Percentiles rank a stretch among this genome's conserved stretches.
phyloP scores from a whole-genome alignment of 53 echinoderm and acorn worm genomes.

The Stichopus horrens region DNA sequence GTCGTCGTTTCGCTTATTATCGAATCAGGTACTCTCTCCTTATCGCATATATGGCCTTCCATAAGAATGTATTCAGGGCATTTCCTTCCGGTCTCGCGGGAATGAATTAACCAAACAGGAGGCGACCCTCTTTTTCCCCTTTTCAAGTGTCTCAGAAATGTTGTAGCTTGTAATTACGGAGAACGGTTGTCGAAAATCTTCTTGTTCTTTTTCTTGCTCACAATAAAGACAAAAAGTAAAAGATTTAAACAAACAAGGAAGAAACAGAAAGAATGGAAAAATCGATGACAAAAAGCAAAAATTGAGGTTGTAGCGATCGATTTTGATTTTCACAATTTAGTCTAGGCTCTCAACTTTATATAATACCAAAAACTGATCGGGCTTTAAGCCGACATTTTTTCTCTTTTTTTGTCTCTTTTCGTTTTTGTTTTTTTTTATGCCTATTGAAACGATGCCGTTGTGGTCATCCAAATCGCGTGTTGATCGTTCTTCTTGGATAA shows the following conservation, averaged over 20 bases:
- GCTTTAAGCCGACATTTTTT: too few relatives aligned
- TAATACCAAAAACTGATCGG: too few relatives aligned
- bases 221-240: not conserved
- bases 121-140: conserved; percentile 16
- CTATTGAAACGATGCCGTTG: too few relatives aligned
- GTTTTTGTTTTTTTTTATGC: too few relatives aligned
- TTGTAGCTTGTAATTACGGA: not conserved
- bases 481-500: too few relatives aligned
- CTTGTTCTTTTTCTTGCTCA: not conserved
- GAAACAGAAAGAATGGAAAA: not conserved
- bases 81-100: conserved; percentile 40
- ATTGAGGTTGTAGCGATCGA: not conserved
- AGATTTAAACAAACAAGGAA: not conserved
- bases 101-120: conserved; percentile 24
- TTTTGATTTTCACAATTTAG: not conserved
- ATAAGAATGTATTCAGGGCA: conserved; percentile 33
- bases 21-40: not conserved
- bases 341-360: too few relatives aligned
- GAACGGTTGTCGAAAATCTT: not conserved
- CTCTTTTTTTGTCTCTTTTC: too few relatives aligned
- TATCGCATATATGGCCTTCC: not conserved
- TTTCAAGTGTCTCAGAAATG: not conserved
- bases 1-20: conserved; percentile 1
- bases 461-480: too few relatives aligned
- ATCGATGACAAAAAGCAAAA: not conserved